Percentiles rank a stretch among this genome's conserved stretches.
phyloP scores from a whole-genome alignment of 2,797 vertebrate genomes.

The Potorous gilbertii region DNA sequence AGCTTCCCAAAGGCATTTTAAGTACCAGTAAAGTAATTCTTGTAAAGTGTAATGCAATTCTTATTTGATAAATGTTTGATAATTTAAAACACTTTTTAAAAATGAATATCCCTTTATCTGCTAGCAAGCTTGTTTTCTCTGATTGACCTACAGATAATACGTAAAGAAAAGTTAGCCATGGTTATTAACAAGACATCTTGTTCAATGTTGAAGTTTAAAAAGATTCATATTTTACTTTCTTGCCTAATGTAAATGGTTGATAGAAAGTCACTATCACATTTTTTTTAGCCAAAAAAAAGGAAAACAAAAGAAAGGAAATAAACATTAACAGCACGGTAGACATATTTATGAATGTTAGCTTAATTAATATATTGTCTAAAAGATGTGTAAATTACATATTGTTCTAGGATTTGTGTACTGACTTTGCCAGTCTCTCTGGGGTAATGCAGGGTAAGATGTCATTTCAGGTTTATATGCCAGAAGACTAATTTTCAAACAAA shows the following conservation, averaged over 20 bases:
- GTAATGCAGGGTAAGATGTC: background rate
- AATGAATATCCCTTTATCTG: background rate
- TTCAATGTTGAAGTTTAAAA: background rate
- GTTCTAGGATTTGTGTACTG: background rate
- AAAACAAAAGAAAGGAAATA: background rate
- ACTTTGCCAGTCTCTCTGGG: background rate
- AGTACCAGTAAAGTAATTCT: background rate
- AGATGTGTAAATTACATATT: background rate
- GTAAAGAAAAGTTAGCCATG: background rate
- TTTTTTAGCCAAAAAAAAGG: background rate
- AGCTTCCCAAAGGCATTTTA: background rate
- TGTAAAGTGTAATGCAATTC: background rate
- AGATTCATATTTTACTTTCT: background rate
- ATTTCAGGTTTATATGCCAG: conserved; percentile 15
- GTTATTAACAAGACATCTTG: background rate
- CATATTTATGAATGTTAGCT: conserved; percentile 18
- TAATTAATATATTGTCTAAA: conserved; percentile 22
- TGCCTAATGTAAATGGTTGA: background rate
- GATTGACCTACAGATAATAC: background rate
- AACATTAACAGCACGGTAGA: conserved; percentile 13
- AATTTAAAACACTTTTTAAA: background rate
- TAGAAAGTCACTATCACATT: background rate
- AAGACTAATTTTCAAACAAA: conserved; percentile 40
- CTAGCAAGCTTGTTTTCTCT: background rate
- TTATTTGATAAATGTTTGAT: background rate